Evolutionary conservation across 2,888 invertebrate genomes (phyloP), one percentile per base, ranked within the genome.

Genomic region (Coremacera marginata): DNA sequence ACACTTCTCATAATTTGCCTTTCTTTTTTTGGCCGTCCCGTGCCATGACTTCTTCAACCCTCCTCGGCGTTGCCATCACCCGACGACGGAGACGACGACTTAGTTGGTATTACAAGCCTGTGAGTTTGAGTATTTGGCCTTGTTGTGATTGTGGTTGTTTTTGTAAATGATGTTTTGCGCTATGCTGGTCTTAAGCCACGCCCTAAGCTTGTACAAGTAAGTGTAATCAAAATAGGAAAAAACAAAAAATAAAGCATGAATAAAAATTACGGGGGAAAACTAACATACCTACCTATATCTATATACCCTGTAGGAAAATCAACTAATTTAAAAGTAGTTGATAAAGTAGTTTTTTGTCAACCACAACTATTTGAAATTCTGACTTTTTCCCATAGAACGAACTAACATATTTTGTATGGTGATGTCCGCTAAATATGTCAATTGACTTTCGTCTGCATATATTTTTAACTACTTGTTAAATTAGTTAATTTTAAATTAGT

Each of bases 131-230:
- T 37, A 37, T 9, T 31, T 25, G 31, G 14, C 25, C 31, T 77
- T 57, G 37, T 62, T 77, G 67, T 77, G 65, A 71, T 77, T 52
- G 70, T 77, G 78, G 77, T 77, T 77, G 65, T 76, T 78, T 70
- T 76, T 72, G 51, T 67, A 63, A 31, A 27, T 63, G 78, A 73
- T 84, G 79, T 79, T 80, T 80, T 78, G 37, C 75, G 78, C 80
- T 83, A 80, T 80, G 80, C 79, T 84, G 86, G 85, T 85, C 85
- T 84, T 82, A 87, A 87, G 87, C 88, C 88, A 88, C 88, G 88
- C 88, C 88, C 87, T 85, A 83, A 82, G 83, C 83, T 83, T 86
- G 84, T 84, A 82, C 81, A 78, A 82, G 83, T 82, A 81, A 80
- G 79, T 81, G 83, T 82, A 82, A 82, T 44, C 37, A 8, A 37